A percentile compares a stretch with the other conserved stretches of the same genome.
These are phyloP conservation scores for Trichomalopsis sarcophagae DNA, from an alignment of 1,140 invertebrate species.

Conservation along the genomic window DNA sequence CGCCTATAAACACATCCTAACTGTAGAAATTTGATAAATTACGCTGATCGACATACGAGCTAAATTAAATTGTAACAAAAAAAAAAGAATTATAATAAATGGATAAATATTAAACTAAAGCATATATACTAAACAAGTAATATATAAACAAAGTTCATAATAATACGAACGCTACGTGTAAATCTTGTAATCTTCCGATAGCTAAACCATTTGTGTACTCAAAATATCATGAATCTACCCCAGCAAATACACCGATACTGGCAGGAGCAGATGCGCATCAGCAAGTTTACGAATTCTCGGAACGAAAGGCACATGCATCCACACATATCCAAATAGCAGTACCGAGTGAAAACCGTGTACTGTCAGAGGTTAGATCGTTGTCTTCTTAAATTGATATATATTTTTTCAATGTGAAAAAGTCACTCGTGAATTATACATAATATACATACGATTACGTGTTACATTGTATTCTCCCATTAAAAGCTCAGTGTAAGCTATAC, in stretches of 20 bases:
- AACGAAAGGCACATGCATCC: not conserved
- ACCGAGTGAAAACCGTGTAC: constrained; percentile 43
- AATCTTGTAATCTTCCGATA: constrained; percentile 43
- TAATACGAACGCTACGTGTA: constrained; percentile 28
- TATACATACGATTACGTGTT: constrained; percentile 45
- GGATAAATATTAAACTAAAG: not conserved
- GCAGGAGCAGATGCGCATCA: not conserved
- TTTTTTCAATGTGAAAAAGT: constrained; percentile 69
- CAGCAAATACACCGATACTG: constrained; percentile 18
- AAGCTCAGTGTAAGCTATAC: not conserved
- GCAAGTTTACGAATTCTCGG: not conserved
- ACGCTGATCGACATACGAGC: not conserved
- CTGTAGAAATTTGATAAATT: constrained; percentile 16
- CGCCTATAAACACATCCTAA: not conserved
- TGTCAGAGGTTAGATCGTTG: constrained; percentile 58
- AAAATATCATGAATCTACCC: constrained; percentile 30
- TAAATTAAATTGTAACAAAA: not conserved
- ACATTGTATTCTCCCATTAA: constrained; percentile 10
- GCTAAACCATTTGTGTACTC: constrained; percentile 13
- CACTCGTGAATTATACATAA: constrained; percentile 49
- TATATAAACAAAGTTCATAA: constrained; percentile 5
- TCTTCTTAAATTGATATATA: constrained; percentile 67
- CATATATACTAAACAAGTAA: not conserved
- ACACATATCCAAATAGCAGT: constrained; percentile 60
- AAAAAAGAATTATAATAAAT: not conserved